Percentiles rank a stretch among this genome's conserved stretches.
Evolutionary conservation across 2,888 invertebrate species (phyloP).

Genomic region (Drosophila atripex): DNA sequence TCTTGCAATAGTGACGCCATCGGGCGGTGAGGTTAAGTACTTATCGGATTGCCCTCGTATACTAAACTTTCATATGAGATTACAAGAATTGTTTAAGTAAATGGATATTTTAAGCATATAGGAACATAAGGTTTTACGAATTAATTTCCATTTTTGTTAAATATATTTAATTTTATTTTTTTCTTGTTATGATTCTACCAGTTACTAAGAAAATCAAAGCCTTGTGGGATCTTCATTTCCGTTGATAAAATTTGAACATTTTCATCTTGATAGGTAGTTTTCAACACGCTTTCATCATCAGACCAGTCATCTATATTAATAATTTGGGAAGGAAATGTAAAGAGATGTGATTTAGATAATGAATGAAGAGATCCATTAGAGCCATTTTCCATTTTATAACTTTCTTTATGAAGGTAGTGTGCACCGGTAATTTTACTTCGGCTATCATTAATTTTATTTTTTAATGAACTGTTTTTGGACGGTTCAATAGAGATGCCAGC

Average conservation of each 20-base stretch:
- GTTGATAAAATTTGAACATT: constrained; percentile 46
- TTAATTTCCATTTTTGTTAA: too few relatives aligned
- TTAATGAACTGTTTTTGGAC: not conserved
- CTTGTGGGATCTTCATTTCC: constrained; percentile 62
- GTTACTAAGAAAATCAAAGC: constrained; percentile 60
- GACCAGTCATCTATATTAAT: constrained; percentile 38
- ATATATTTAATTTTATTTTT: not conserved
- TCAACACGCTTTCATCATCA: constrained; percentile 57
- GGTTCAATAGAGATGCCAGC: not conserved
- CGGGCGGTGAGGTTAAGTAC: too few relatives aligned
- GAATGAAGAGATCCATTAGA: constrained; percentile 3
- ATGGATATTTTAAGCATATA: too few relatives aligned
- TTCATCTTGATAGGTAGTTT: constrained; percentile 48
- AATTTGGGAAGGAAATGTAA: constrained; percentile 39
- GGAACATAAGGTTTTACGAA: too few relatives aligned
- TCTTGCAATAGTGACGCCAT: too few relatives aligned
- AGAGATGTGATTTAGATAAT: constrained; percentile 25
- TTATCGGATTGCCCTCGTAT: too few relatives aligned
- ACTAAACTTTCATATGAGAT: too few relatives aligned
- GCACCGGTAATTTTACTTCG: not conserved
- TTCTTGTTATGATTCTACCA: constrained; percentile 41
- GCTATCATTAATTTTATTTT: not conserved
- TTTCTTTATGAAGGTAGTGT: not conserved
- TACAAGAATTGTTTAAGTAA: too few relatives aligned
- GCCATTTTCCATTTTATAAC: not conserved